Evolutionary conservation across 2,113 vertebrate genomes (phyloP).

Genomic region (Centropus unirufus): DNA sequence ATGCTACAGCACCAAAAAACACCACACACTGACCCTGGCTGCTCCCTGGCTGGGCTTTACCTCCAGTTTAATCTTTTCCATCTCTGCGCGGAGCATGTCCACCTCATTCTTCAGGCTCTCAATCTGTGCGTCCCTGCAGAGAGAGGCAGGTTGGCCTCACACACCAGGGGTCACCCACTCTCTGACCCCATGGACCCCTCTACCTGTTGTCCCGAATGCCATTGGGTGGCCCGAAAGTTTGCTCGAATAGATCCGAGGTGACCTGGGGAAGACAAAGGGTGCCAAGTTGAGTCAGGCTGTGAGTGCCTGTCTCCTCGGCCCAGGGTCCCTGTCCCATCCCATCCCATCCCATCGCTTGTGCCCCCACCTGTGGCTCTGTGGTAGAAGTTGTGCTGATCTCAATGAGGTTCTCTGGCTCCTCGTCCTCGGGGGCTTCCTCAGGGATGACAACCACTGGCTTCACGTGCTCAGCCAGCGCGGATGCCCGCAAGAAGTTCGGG

Average conservation of each 20-base stretch:
- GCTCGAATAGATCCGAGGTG: conserved; percentile 89
- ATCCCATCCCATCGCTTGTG: background rate
- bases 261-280: conserved; percentile 60
- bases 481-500: conserved; percentile 94
- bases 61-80: conserved; percentile 92
- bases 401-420: conserved; percentile 91
- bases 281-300: background rate
- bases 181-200: background rate
- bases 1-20: background rate
- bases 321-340: background rate
- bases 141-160: background rate
- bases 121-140: conserved; percentile 88
- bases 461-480: conserved; percentile 92
- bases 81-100: conserved; percentile 84
- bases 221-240: conserved; percentile 90
- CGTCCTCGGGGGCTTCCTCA: conserved; percentile 86
- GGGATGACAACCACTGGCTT: conserved; percentile 96
- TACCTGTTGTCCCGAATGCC: conserved; percentile 89
- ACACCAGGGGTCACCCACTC: fast-evolving
- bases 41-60: conserved; percentile 42
- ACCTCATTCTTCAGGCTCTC: conserved; percentile 88
- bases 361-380: conserved; percentile 67
- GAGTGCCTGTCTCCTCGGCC: fast-evolving
- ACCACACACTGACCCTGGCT: fast-evolving
- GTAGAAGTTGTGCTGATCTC: conserved; percentile 81